Evolutionary conservation across 1,140 invertebrate genomes (phyloP).

Genomic region (Pectinophora gossypiella): DNA sequence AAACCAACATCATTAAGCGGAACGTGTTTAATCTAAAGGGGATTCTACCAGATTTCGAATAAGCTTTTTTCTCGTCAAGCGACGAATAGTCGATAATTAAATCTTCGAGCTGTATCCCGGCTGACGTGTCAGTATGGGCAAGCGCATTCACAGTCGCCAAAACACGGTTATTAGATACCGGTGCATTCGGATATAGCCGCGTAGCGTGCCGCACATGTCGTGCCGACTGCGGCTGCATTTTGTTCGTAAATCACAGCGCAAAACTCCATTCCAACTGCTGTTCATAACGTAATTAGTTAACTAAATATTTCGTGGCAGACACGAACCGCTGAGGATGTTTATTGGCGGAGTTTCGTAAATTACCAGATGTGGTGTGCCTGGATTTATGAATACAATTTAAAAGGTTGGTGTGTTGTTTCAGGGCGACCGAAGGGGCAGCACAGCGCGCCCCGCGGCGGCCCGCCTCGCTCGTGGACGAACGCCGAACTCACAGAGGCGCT

Average conservation of each 20-base stretch:
- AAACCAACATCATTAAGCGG: too few relatives aligned
- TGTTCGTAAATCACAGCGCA: conserved; percentile 46
- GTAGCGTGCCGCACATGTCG: conserved; percentile 61
- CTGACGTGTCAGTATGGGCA: too few relatives aligned
- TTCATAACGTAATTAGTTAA: conserved; percentile 48
- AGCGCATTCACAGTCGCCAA: conserved; percentile 20
- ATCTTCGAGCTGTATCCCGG: too few relatives aligned
- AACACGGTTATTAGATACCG: conserved; percentile 68
- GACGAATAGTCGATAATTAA: too few relatives aligned
- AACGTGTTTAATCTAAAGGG: too few relatives aligned
- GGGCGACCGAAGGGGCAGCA: conserved; percentile 90
- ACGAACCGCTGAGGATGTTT: conserved; percentile 22
- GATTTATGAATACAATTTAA: neutral
- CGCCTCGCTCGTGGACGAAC: conserved; percentile 93
- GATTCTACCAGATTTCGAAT: too few relatives aligned
- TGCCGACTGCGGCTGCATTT: conserved; percentile 31
- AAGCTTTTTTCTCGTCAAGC: too few relatives aligned
- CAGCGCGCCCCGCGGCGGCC: conserved; percentile 90
- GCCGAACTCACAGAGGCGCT: conserved; percentile 91
- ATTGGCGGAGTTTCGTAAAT: neutral
- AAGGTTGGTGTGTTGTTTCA: conserved; percentile 20
- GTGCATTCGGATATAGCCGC: conserved; percentile 50
- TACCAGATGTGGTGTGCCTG: neutral
- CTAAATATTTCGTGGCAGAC: conserved; percentile 35
- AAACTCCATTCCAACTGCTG: conserved; percentile 23